Base-by-base conservation (phyloP, 1,140 invertebrate species). In the Lutraria rhynchaena region DNA sequence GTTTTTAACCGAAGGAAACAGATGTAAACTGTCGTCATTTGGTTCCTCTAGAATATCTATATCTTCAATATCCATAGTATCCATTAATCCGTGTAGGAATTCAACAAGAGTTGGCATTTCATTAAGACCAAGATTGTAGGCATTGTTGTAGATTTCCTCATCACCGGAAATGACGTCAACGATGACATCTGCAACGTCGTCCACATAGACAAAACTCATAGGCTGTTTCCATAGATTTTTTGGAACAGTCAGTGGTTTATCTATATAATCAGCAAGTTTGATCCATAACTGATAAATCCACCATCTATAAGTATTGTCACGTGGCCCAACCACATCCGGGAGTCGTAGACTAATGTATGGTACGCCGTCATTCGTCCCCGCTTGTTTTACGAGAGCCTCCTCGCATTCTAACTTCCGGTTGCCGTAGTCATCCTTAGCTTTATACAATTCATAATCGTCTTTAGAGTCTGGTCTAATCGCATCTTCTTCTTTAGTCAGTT, bases 251-350 rank as follows among this genome's bases (percentile, higher is more conserved):
- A 93, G 63, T 2, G 90, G 90, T 65, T 87, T 85, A 22, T 89
- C 82, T 19, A 89, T 78, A 83, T 87, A 83, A 4, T 80, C 61
- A 15, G 77, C 24, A 24, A 93, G 89, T 82, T 91, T 85, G 29
- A 93, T 87, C 93, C 93, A 94, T 46, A 93, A 55, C 74, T 93
- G 93, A 86, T 94, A 94, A 1, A 92, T 89, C 93, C 93, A 94
- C 88, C 89, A 93, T 5, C 93, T 80, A 73, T 93, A 88, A 0
- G 93, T 94, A 35, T 90, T 93, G 80, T 94, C 93, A 31, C 93
- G 81, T 41, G 93, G 91, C 31, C 93, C 93, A 37, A 94, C 85
- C 1, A 94, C 93, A 82, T 94, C 93, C 0, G 93, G 93, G 53
- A 94, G 87, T 31, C 93, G 87, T 1, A 94, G 84, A 27, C 92